phyloP scores from a whole-genome alignment of 92 coral and sea anemone genomes.

The Siderastrea siderea region DNA sequence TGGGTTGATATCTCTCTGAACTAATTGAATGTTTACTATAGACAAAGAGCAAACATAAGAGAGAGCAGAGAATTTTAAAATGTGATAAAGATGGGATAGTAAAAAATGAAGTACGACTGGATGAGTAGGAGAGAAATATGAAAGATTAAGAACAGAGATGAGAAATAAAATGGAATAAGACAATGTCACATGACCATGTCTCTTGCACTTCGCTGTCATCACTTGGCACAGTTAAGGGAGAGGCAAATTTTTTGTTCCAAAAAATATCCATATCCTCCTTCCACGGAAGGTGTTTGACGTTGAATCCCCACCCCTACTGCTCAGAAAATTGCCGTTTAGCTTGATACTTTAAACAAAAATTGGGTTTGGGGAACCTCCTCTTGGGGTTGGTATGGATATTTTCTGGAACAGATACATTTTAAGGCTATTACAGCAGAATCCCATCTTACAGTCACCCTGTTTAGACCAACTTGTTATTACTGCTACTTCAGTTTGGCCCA shows the following conservation, averaged over 20 bases:
- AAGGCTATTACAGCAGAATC: too few relatives aligned
- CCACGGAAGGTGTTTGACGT: too few relatives aligned
- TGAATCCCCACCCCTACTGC: too few relatives aligned
- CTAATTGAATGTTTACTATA: conserved; percentile 7
- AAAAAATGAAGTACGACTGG: neutral
- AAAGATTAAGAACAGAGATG: conserved; percentile 21
- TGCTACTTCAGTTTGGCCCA: too few relatives aligned
- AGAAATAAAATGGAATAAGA: conserved; percentile 7
- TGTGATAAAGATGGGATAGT: neutral
- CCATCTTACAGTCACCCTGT: too few relatives aligned
- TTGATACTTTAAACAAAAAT: too few relatives aligned
- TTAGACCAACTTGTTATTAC: too few relatives aligned
- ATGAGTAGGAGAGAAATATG: conserved; percentile 12
- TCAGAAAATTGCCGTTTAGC: too few relatives aligned
- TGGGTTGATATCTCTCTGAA: conserved; percentile 46
- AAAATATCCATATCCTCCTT: too few relatives aligned
- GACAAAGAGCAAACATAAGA: neutral
- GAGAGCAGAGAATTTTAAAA: conserved; percentile 12
- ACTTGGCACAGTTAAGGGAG: conserved; percentile 60
- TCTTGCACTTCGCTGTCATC: conserved; percentile 96
- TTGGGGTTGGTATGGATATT: too few relatives aligned
- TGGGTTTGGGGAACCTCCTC: too few relatives aligned
- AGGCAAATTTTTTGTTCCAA: neutral
- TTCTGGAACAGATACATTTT: too few relatives aligned
- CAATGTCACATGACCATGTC: conserved; percentile 53